Base-by-base conservation (phyloP, 2,113 vertebrate genomes). In the Pyxicephalus adspersus region DNA sequence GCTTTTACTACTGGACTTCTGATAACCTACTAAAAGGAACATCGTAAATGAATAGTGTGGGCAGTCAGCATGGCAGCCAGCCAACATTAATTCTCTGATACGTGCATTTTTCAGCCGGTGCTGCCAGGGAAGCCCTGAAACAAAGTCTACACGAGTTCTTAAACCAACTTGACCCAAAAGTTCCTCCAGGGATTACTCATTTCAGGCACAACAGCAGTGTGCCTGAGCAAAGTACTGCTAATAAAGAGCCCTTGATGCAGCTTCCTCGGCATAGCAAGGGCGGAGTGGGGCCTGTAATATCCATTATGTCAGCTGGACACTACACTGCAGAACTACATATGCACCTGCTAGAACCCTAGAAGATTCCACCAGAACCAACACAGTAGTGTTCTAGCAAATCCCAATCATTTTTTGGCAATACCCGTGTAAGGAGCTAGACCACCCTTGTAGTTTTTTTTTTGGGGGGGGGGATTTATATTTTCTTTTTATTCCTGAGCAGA, bases 161-260 rank as follows among this genome's bases (percentile, higher is more conserved):
- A 34, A 76, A 76, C 57, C 74, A 19, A 50, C 18, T 76, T 76
- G 74, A 76, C 74, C 74, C 45, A n/a, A 20, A 13, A 29, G 45
- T 23, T 64, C 74, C 70, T 76, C 60, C 4, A 22, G 74, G 64
- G 74, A 64, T 76, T 64, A 52, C 58, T 55, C 45, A 28, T 2
- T n/a, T 63, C 4, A 19, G 63, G 23, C 51, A n/a, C 54, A 52
- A 20, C 45, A 31, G 51, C 15, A 1, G 6, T 1, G 22, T 22
- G 45, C 50, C 45, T 71, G n/a, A 23, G 17, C 23, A 6, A 5
- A 26, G 23, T 54, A 26, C 26, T 15, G n/a, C 23, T 71, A 71
- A 19, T 54, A 71, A 18, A 29, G 70, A 31, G 17, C n/a, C 16
- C 23, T 13, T 63, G 74, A 26, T 52, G 34, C 22, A 19, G 58